Evolutionary conservation across 2,888 invertebrate species (phyloP).

Genomic region (Nymphalis c-album): DNA sequence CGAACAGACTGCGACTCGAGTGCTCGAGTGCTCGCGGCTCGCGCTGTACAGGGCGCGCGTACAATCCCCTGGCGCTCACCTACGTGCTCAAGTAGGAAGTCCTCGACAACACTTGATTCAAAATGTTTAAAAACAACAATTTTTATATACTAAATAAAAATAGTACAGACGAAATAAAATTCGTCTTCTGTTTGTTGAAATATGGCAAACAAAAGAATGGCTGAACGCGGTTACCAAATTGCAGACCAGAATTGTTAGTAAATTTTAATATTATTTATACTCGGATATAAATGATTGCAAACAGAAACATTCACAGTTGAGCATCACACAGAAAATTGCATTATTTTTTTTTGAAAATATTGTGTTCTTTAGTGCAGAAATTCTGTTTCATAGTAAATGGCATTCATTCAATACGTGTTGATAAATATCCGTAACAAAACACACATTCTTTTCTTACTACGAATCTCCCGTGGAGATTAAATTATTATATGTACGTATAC

Average conservation of each 20-base stretch:
- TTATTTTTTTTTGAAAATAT: constrained; percentile 1
- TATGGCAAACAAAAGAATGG: constrained; percentile 16
- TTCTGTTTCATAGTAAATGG: constrained; percentile 43
- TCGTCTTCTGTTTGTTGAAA: constrained; percentile 19
- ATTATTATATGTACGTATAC: constrained; percentile 3
- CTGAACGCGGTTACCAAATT: not conserved
- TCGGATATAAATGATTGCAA: not conserved
- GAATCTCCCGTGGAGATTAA: constrained; percentile 20
- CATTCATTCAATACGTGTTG: constrained; percentile 60
- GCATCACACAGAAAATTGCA: not conserved
- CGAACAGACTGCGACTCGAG: constrained; percentile 72
- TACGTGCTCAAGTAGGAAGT: constrained; percentile 64
- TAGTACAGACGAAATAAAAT: constrained; percentile 23
- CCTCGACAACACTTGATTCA: constrained; percentile 50
- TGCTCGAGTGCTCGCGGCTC: no score
- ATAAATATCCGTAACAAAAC: constrained; percentile 62
- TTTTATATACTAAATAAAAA: constrained; percentile 21
- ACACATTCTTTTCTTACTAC: constrained; percentile 54
- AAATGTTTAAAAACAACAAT: constrained; percentile 28
- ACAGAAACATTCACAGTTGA: not conserved
- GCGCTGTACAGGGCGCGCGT: constrained; percentile 38
- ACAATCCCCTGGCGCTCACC: constrained; percentile 57
- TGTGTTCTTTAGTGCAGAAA: not conserved
- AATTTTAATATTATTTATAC: not conserved
- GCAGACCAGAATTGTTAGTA: not conserved